A percentile compares a stretch with the other conserved stretches of the same genome.
phyloP scores from a whole-genome alignment of 2,113 vertebrate genomes.

The Neolamprologus falcicula region DNA sequence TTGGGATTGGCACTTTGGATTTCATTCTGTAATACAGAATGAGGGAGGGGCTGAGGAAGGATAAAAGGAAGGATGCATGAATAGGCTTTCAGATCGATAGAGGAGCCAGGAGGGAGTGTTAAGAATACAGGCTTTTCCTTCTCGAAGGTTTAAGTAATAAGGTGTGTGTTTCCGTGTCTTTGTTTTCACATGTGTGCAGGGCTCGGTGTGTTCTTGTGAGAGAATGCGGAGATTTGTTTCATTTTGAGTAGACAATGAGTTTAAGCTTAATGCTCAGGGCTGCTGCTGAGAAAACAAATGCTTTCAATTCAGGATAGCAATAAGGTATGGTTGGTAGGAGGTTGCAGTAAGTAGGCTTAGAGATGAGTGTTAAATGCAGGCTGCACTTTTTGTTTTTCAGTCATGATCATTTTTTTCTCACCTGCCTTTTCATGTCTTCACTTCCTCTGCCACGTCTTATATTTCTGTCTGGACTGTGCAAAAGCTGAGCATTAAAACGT shows the following conservation, averaged over 20 bases:
- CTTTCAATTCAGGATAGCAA: background rate
- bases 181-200: background rate
- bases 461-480: background rate
- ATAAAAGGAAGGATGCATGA: background rate
- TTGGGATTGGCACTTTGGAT: background rate
- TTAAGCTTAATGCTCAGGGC: slow-evolving; percentile 1
- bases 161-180: background rate
- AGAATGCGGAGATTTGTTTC: slow-evolving; percentile 10
- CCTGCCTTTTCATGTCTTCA: background rate
- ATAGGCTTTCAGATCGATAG: background rate
- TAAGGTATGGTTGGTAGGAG: background rate
- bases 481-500: background rate
- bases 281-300: slow-evolving; percentile 25
- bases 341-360: background rate
- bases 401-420: background rate
- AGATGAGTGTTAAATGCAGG: background rate
- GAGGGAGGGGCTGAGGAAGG: background rate
- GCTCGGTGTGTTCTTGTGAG: background rate
- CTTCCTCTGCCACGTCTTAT: background rate
- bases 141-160: background rate
- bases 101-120: background rate
- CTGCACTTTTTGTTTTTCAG: background rate
- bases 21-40: background rate
- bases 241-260: slow-evolving; percentile 3
- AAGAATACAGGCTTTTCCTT: slow-evolving; percentile 1